Percentiles rank a stretch among this genome's conserved stretches.
These are phyloP conservation scores for Patella ulyssiponensis DNA, from an alignment of 2,888 invertebrate genomes.

Conservation along the genomic window DNA sequence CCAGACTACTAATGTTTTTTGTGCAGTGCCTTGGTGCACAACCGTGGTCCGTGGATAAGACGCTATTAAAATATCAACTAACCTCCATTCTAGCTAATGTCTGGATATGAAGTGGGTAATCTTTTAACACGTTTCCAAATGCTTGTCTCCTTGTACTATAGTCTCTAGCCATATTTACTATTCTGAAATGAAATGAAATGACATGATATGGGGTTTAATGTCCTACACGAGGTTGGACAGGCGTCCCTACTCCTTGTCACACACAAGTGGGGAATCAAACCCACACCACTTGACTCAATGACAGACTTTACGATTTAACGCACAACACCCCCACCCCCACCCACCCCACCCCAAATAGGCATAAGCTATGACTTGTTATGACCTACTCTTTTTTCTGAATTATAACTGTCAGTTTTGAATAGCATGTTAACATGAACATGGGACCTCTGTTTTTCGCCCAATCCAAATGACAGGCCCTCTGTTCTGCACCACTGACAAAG, in stretches of 20 bases:
- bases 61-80: conserved; percentile 8
- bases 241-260: background rate
- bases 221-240: background rate
- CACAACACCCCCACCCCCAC: too few species aligned
- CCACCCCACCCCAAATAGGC: background rate
- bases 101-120: conserved; percentile 75
- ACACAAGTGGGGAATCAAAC: too few species aligned
- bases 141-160: conserved; percentile 74
- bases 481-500: background rate
- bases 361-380: background rate
- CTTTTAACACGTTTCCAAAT: conserved; percentile 73
- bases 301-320: background rate
- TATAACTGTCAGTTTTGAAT: background rate
- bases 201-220: background rate
- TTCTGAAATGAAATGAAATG: conserved; percentile 64
- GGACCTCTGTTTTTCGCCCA: too few species aligned
- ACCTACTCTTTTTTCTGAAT: background rate
- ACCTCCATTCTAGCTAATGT: conserved; percentile 75
- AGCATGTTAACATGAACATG: background rate
- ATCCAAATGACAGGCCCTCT: too few species aligned
- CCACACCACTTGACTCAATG: background rate
- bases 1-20: too few species aligned
- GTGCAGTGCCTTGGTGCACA: too few species aligned
- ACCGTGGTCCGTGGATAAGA: too few species aligned
- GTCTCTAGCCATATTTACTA: conserved; percentile 74